Percentiles rank a stretch among this genome's conserved stretches.
Conservation (phyloP, 2,113 vertebrate genomes). For the Capreolus pygargus region DNA sequence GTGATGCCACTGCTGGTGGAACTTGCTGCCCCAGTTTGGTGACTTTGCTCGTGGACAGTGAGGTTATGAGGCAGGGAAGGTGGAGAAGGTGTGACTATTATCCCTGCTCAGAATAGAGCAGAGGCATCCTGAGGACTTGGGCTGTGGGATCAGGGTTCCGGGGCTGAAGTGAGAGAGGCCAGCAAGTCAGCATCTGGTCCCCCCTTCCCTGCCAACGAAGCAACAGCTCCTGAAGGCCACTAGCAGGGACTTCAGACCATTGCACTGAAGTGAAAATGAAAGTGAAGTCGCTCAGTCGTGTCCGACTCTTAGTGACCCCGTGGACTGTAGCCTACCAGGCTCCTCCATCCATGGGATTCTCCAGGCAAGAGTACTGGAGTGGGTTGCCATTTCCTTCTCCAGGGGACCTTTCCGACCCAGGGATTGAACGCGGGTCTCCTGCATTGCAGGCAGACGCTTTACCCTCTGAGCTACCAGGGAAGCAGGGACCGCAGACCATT, state of each 20-base stretch:
- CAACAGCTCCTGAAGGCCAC: background rate
- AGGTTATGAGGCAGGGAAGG: background rate
- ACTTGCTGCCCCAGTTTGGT: background rate
- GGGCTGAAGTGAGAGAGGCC: background rate
- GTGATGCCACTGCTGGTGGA: background rate
- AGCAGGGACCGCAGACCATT: too few relatives aligned
- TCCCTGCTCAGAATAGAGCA: background rate
- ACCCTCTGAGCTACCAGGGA: too few relatives aligned
- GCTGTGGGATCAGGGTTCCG: background rate
- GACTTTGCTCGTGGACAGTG: background rate
- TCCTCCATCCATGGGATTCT: too few relatives aligned
- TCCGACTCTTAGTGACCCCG: too few relatives aligned
- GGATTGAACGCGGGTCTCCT: too few relatives aligned
- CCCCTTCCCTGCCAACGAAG: rapidly evolving
- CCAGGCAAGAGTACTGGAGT: too few relatives aligned
- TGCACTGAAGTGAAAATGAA: background rate
- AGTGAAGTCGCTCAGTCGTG: too few relatives aligned
- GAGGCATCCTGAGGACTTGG: background rate
- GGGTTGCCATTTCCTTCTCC: too few relatives aligned
- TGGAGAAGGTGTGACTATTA: background rate
- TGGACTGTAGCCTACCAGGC: too few relatives aligned
- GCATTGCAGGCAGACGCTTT: too few relatives aligned
- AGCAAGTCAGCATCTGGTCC: background rate
- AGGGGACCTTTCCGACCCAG: too few relatives aligned
- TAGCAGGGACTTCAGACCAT: background rate